phyloP scores from a whole-genome alignment of 1,140 invertebrate species.

The Brachionus sp. region DNA sequence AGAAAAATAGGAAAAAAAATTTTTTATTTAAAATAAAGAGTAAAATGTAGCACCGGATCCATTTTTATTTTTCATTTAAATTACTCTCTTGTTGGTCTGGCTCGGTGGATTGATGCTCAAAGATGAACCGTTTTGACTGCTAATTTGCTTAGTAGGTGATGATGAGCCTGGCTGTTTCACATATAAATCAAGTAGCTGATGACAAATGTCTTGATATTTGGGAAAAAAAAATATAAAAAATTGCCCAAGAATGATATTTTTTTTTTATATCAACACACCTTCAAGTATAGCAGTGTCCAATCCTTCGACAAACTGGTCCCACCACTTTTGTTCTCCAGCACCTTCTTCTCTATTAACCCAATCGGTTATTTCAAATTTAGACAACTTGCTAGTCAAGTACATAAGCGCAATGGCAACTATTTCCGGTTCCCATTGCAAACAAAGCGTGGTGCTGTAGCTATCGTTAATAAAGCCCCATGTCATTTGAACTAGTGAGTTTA shows the following conservation, averaged over 20 bases:
- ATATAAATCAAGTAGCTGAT: slow-evolving; percentile 79
- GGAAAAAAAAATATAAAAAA: neutral
- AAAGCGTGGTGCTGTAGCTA: slow-evolving; percentile 89
- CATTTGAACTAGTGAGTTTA: slow-evolving; percentile 97
- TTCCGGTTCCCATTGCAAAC: slow-evolving; percentile 97
- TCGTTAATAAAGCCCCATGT: slow-evolving; percentile 99
- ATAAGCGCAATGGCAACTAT: slow-evolving; percentile 95
- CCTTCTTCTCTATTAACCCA: slow-evolving; percentile 72
- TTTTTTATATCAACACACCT: neutral
- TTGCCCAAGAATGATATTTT: neutral
- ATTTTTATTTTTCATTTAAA: slow-evolving; percentile 1
- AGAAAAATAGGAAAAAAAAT: neutral
- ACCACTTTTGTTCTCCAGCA: slow-evolving; percentile 82
- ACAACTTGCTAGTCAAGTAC: slow-evolving; percentile 83
- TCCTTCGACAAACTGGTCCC: slow-evolving; percentile 94
- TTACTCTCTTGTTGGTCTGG: slow-evolving; percentile 34
- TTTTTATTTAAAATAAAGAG: neutral
- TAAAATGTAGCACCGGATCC: neutral
- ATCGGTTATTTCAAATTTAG: slow-evolving; percentile 88
- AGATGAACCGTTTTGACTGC: neutral
- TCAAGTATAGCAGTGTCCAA: slow-evolving; percentile 83
- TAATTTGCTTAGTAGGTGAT: slow-evolving; percentile 16
- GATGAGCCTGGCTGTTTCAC: slow-evolving; percentile 47
- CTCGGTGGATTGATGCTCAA: slow-evolving; percentile 36
- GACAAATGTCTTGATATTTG: slow-evolving; percentile 76